A percentile compares a stretch with the other conserved stretches of the same genome.
Conservation (phyloP, 2,888 invertebrate species). For the Parthenolecanium corni region DNA sequence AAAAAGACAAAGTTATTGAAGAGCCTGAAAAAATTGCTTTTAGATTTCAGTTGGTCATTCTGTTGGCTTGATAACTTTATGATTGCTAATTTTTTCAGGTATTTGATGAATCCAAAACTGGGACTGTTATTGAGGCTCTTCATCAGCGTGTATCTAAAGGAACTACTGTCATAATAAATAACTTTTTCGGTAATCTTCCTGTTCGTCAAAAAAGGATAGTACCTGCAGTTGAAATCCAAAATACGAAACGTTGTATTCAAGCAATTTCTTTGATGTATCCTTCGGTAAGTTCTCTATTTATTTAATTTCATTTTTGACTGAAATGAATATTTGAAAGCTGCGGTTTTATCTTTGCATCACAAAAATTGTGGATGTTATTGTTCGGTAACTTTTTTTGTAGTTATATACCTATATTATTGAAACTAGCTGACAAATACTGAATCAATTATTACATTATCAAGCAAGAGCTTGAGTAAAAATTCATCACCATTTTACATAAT, state of each 20-base stretch:
- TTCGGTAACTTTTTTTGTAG: background rate
- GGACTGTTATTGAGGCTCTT: background rate
- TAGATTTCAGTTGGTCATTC: background rate
- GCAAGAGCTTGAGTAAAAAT: too few species aligned
- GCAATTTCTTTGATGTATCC: slow-evolving; percentile 17
- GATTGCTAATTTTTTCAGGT: background rate
- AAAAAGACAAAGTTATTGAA: too few species aligned
- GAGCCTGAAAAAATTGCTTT: background rate
- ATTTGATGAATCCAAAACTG: background rate
- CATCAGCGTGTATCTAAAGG: background rate
- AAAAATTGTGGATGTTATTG: background rate
- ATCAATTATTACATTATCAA: too few species aligned
- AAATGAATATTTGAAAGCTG: background rate
- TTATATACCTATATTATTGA: too few species aligned
- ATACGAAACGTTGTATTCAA: background rate
- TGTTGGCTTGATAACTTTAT: too few species aligned
- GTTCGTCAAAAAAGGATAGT: slow-evolving; percentile 12
- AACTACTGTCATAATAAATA: slow-evolving; percentile 11
- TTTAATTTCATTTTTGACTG: background rate
- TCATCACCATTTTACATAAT: too few species aligned
- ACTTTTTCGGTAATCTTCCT: slow-evolving; percentile 8
- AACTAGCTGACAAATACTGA: too few species aligned
- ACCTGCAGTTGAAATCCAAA: slow-evolving; percentile 5
- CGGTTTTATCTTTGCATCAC: background rate
- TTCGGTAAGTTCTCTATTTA: background rate